Percentiles rank a stretch among this genome's conserved stretches.
Evolutionary conservation across 2,797 vertebrate genomes (phyloP).

Genomic region (Macrochelys suwanniensis): DNA sequence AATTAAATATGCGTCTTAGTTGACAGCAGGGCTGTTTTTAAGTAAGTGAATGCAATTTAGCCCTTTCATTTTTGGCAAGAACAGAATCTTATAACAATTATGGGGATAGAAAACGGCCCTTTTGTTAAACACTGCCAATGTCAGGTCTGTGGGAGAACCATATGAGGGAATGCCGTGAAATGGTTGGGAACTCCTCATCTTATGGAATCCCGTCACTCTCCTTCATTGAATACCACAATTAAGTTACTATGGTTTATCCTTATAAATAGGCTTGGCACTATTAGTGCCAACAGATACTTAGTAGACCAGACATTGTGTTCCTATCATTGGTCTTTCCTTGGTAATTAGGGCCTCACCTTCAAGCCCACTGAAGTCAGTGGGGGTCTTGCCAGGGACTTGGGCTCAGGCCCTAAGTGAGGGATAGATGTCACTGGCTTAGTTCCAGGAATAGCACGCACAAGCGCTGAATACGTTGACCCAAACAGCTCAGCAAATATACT

Average conservation of each 20-base stretch:
- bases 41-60: conserved; percentile 52
- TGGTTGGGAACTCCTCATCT: not conserved
- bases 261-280: not conserved
- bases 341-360: not conserved
- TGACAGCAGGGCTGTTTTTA: conserved; percentile 68
- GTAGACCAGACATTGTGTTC: not conserved
- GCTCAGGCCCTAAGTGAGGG: not conserved
- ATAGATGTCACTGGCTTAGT: not conserved
- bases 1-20: conserved; percentile 56
- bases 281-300: not conserved
- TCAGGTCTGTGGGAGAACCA: not conserved
- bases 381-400: conserved; percentile 8
- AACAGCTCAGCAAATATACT: not conserved
- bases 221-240: not conserved
- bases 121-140: not conserved
- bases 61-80: conserved; percentile 62
- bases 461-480: not conserved
- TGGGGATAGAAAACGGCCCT: conserved; percentile 15
- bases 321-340: not conserved
- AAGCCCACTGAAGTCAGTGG: not conserved
- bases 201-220: not conserved
- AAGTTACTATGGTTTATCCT: not conserved
- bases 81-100: conserved; percentile 6
- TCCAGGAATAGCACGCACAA: not conserved
- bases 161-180: not conserved